Evolutionary conservation across 37 sponge, comb jelly and placozoan genomes (phyloP), one percentile per base, ranked within the genome.

Genomic region (Cliona cf. orientalis): DNA sequence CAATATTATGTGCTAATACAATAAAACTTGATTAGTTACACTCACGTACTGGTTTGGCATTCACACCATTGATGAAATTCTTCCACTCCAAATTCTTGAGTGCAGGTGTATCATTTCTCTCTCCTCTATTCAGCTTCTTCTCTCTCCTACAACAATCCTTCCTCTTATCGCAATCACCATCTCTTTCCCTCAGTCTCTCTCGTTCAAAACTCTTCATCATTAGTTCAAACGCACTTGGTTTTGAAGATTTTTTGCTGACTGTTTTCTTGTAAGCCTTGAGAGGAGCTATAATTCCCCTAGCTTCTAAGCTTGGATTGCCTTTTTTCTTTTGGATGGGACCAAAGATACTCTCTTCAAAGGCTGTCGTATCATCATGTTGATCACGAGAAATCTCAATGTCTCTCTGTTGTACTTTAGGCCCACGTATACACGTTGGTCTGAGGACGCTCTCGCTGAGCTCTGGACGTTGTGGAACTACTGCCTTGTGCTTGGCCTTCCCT

Each of bases 281-380:
- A n/a, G n/a, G n/a, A n/a, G n/a, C n/a, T n/a, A n/a, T n/a, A n/a
- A n/a, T n/a, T n/a, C n/a, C n/a, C n/a, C n/a, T n/a, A n/a, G n/a
- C n/a, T n/a, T n/a, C n/a, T n/a, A n/a, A n/a, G n/a, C n/a, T n/a
- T n/a, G n/a, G n/a, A n/a, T n/a, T n/a, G n/a, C n/a, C n/a, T 49
- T 49, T 11, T 49, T 49, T 49, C 17, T 49, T 49, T 17, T 49
- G 11, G 55, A 66, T 3, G 2, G 66, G 36, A 33, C 66, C 66
- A 28, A 66, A 66, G 36, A 66, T 66, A 28, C 66, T 66, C 32
- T 66, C 66, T 21, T 66, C 36, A 66, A 34, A 33, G 3, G 33
- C 19, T 23, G 66, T 66, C 11, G 17, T 17, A 17, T 49, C 55
- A 49, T 11, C 11, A 49, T 49, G 55, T 49, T 49, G 55, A 11